Base-by-base conservation (phyloP, 2,797 vertebrate genomes). In the Thalassophryne amazonica region DNA sequence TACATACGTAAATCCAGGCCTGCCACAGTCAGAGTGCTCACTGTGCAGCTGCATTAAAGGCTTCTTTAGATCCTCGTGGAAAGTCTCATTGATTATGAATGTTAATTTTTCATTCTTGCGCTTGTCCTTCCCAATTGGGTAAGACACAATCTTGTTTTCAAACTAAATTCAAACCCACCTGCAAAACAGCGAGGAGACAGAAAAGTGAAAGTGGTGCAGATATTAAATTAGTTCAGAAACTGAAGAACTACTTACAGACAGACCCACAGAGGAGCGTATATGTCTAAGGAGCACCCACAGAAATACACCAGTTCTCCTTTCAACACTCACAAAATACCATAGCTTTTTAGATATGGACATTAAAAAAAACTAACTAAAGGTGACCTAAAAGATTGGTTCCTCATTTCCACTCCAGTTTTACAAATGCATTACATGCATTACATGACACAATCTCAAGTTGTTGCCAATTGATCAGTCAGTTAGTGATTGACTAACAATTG, bases 91-190 rank as follows among this genome's bases (percentile, higher is more conserved):
- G n/a, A n/a, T 62, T 42, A 33, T 41, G 32, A 71, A 63, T 63
- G 48, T 51, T 59, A 60, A 63, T 73, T 69, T 71, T 48, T 70
- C 41, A 70, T 57, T 53, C 10, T 38, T 67, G 22, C 25, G 21
- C 50, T 49, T 52, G 30, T 66, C 51, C 38, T 71, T 63, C 45
- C 54, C 33, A 41, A 3, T 8, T 29, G 60, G 19, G 16, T 27
- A 53, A 25, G 48, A 31, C 41, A 60, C 11, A 35, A 11, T 19
- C 27, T 69, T 19, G 66, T 61, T 69, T 67, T 60, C 35, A 63
- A 57, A 69, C 50, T 37, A 55, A 69, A 45, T 29, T 61, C 51
- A 34, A 53, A 70, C 15, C 42, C 18, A 27, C 24, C 3, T 24
- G 15, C 13, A 45, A 47, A 54, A 45, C 8, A 10, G 34, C 2